Conservation (phyloP, 2,888 invertebrate genomes). For the Candidula unifasciata region DNA sequence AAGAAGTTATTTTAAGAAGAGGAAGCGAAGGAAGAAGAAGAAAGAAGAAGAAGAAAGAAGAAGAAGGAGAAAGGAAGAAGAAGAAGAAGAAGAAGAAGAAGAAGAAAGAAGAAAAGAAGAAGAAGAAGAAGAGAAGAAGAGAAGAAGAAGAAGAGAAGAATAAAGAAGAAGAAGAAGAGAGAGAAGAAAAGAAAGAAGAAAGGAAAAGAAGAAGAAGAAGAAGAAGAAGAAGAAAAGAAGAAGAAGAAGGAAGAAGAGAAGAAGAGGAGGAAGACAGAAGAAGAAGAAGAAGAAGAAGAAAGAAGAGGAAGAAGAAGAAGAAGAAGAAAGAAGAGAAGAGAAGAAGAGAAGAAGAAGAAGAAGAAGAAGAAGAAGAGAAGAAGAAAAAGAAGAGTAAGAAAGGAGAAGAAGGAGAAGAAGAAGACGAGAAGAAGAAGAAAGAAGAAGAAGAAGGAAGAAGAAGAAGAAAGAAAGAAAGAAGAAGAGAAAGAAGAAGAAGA, state of each 20-base stretch:
- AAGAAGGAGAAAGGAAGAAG: background rate
- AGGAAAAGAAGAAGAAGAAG: background rate
- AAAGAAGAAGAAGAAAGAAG: background rate
- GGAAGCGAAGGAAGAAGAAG: background rate
- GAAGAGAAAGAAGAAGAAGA: background rate
- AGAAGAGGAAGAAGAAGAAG: background rate
- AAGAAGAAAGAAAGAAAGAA: background rate
- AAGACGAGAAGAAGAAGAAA: slow-evolving; percentile 1
- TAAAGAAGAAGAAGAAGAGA: too few species aligned
- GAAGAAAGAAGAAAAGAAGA: background rate
- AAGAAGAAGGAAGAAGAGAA: slow-evolving; percentile 6
- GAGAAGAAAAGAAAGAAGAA: background rate
- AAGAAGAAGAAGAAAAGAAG: background rate
- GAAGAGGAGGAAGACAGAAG: too few species aligned
- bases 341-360: slow-evolving; percentile 25
- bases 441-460: slow-evolving; percentile 18
- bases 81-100: background rate
- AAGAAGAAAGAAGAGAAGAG: background rate
- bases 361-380: slow-evolving; percentile 17
- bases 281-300: background rate
- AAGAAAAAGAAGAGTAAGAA: too few species aligned
- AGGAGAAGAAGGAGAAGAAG: too few species aligned
- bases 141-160: background rate
- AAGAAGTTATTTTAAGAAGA: background rate
- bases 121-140: background rate